Evolutionary conservation across 1,140 invertebrate species (phyloP), one percentile per base, ranked within the genome.

Genomic region (Colletes gigas): DNA sequence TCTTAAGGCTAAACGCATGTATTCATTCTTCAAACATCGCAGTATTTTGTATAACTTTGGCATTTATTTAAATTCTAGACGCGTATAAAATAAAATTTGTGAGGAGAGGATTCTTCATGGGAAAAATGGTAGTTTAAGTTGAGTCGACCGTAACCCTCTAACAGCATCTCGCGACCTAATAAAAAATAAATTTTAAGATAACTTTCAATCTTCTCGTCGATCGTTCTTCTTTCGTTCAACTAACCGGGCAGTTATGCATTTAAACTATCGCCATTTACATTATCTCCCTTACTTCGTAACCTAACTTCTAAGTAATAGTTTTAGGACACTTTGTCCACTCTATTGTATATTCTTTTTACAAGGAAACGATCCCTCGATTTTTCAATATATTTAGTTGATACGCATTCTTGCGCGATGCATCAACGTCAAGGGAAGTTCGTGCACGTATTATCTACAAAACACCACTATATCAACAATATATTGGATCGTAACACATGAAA

Each of bases 161-260:
- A 72, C 50, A 78, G 60, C 59, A 9, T 65, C 50, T 65, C 55
- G 44, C 19, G 14, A 78, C 15, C 19, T 54, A 62, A 78, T 63
- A 72, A 78, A 78, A 78, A 78, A 78, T 72, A 78, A 72, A 63
- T 65, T 15, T 78, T 78, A 54, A 3, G 39, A 72, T 65, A 54
- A 72, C 63, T 55, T 72, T 78, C 59, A 72, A 72, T 78, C 77
- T n/a, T 55, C 30, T 72, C 9, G 6, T n/a, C 59, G 68, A 55
- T 72, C 66, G 54, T n/a, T 71, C 10, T 63, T 63, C 57, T 63
- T 72, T 72, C 69, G 59, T 78, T 60, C 19, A 57, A 65, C 68
- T 72, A 78, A 54, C 19, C 68, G 19, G 77, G 68, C 77, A 78
- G 77, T 78, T 78, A 78, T 78, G 57, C 69, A 55, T 65, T 78